These are phyloP conservation scores for Platyrinchus mystaceus DNA, from an alignment of 2,797 vertebrate genomes.

Conservation along the genomic window DNA sequence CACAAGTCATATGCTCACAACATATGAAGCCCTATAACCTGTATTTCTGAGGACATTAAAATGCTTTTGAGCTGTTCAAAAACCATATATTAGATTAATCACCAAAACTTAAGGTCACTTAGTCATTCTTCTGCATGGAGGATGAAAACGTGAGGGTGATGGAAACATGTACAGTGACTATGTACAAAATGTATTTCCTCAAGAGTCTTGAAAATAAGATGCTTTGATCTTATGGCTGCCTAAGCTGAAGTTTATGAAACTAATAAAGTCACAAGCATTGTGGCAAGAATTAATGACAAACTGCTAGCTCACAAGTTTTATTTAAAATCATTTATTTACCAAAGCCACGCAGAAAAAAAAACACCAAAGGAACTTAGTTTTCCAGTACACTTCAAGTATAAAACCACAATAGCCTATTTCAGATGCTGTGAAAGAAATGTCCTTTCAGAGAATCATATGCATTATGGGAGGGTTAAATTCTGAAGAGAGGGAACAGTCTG, in stretches of 20 bases:
- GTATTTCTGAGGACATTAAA: not conserved
- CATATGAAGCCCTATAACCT: not conserved
- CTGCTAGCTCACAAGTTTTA: not conserved
- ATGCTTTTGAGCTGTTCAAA: not conserved
- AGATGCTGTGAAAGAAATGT: not conserved
- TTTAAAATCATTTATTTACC: not conserved
- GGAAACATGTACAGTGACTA: not conserved
- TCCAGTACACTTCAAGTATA: not conserved
- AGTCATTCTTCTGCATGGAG: not conserved
- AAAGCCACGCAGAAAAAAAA: not conserved
- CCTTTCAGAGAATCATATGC: not conserved
- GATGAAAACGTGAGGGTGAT: not conserved
- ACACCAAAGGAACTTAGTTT: not conserved
- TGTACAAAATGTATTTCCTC: fast-evolving
- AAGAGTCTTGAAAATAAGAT: not conserved
- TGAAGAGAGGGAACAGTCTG: not conserved
- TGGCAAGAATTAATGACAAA: not conserved
- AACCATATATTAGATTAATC: not conserved
- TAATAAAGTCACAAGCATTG: not conserved
- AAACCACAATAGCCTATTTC: not conserved
- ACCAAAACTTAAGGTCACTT: not conserved
- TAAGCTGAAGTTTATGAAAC: not conserved
- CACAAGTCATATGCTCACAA: not conserved
- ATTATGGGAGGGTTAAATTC: not conserved
- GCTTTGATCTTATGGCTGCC: not conserved